phyloP scores from a whole-genome alignment of 2,797 vertebrate species.

The Pelochelys cantorii region DNA sequence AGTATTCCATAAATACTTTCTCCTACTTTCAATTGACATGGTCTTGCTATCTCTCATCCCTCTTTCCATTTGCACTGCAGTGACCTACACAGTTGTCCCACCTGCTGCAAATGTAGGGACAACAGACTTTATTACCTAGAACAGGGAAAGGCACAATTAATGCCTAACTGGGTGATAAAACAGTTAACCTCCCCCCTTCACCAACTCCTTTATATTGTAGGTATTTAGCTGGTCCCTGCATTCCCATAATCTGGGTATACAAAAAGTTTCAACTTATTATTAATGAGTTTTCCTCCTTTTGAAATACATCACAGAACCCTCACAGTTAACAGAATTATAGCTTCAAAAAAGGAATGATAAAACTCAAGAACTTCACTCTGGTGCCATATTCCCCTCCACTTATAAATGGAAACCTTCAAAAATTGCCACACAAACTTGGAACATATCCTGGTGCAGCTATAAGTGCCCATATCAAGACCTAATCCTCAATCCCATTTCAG shows the following conservation, averaged over 20 bases:
- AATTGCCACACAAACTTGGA: neutral
- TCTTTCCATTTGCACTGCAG: neutral
- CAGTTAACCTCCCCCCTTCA: neutral
- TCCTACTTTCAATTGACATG: neutral
- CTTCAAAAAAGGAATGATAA: neutral
- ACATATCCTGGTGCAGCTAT: neutral
- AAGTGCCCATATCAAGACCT: neutral
- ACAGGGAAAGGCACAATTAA: conserved; percentile 16
- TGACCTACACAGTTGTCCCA: neutral
- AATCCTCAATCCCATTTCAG: neutral
- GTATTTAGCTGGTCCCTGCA: neutral
- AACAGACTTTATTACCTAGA: neutral
- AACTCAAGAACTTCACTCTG: neutral
- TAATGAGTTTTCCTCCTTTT: neutral
- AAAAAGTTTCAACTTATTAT: neutral
- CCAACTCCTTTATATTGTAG: neutral
- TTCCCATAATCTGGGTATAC: neutral
- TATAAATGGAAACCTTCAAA: neutral
- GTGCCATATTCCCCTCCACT: neutral
- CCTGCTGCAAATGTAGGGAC: neutral
- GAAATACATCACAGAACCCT: neutral
- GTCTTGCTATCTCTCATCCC: neutral
- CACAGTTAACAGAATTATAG: neutral
- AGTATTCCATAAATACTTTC: neutral
- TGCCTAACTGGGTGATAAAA: neutral